Base-by-base conservation (phyloP, 1,140 invertebrate species). In the Drosophila pectinifera region DNA sequence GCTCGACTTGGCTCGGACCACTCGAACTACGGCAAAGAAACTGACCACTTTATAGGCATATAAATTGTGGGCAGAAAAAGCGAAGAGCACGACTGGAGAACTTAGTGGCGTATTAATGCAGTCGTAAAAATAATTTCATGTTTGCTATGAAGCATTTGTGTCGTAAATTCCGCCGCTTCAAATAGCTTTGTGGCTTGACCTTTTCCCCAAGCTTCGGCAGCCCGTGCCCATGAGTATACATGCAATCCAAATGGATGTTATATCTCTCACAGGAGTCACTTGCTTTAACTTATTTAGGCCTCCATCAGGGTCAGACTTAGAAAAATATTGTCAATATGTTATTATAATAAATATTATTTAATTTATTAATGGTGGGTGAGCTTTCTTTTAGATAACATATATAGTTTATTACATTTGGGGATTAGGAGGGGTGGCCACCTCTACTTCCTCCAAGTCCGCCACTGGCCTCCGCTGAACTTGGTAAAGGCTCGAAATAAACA, bases 81-180 rank as follows among this genome's bases (percentile, higher is more conserved):
- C 26, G 26, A 64, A 43, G 28, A 57, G 16, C 20, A 65, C 56
- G 22, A 57, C 24, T 36, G 36, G 41, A 59, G 62, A 70, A 85
- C 68, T 85, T 86, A 78, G 68, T 78, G 78, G 63, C 73, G 68
- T 73, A 80, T 86, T 85, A 81, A 70, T 67, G 56, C 68, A 62
- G 78, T 48, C 81, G 59, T 85, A 81, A 85, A 84, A 74, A 74
- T 72, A 67, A 80, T 86, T 78, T 78, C 43, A 75, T 64, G 73
- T 73, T 64, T 72, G 42, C 51, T 55, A 36, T 73, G 57, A 61
- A 68, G 63, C 68, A 73, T 81, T 81, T 78, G 48, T 67, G 82
- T 63, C 82, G 73, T 86, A 78, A 85, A 85, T 86, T 85, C 56
- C 39, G 16, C 46, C 28, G 39, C 31, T 10, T 24, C 36, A 58